phyloP scores from a whole-genome alignment of 2,113 vertebrate species.

The Tachysurus vachellii region DNA sequence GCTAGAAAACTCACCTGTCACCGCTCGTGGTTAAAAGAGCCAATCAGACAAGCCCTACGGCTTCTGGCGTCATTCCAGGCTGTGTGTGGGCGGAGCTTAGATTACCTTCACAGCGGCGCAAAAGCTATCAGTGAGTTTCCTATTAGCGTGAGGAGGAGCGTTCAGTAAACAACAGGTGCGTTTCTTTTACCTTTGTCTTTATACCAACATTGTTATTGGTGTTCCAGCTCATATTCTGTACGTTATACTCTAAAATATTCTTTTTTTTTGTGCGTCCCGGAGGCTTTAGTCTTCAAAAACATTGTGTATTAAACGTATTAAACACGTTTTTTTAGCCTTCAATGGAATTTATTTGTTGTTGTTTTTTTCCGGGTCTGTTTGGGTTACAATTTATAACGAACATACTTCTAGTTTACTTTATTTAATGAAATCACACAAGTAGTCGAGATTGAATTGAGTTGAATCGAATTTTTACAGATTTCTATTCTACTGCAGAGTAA shows the following conservation, averaged over 20 bases:
- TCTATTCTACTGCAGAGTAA: not conserved
- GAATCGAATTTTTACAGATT: not conserved
- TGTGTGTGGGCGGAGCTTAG: not conserved
- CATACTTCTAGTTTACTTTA: too few species aligned
- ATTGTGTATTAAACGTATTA: not conserved
- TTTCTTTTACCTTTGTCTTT: not conserved
- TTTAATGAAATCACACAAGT: not conserved
- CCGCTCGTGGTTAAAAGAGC: not conserved
- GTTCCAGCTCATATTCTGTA: not conserved
- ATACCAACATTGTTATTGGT: not conserved
- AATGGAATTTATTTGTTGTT: not conserved
- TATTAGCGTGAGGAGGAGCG: not conserved
- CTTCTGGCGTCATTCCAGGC: not conserved
- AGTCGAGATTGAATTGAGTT: not conserved
- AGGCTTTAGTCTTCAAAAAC: not conserved
- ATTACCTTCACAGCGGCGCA: not conserved
- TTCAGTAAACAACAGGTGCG: slow-evolving; percentile 5
- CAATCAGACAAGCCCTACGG: not conserved
- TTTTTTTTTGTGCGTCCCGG: not conserved
- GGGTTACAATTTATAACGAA: not conserved
- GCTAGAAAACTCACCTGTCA: not conserved
- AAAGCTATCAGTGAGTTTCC: rapidly evolving
- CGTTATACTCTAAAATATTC: too few species aligned
- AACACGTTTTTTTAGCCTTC: not conserved
- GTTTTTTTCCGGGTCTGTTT: not conserved